Conservation (phyloP, 2,113 vertebrate genomes). For the Antennarius striatus region DNA sequence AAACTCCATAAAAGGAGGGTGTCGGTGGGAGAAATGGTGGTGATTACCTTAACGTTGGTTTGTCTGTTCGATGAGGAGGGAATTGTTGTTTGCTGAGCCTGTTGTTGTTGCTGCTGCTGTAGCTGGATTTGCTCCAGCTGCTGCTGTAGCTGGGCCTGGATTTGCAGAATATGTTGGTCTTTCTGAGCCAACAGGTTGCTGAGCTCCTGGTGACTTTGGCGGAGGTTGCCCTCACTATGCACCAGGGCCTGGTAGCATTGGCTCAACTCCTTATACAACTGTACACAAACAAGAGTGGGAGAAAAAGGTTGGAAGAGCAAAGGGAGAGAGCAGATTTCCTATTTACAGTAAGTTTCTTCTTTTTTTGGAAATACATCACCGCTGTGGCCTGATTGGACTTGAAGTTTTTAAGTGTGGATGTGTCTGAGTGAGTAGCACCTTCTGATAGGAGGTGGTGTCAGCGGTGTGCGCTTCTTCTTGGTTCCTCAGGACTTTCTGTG, state of each 20-base stretch:
- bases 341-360: slow-evolving; percentile 42
- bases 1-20: neutral
- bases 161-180: slow-evolving; percentile 81
- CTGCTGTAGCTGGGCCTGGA: slow-evolving; percentile 81
- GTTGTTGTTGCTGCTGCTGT: slow-evolving; percentile 63
- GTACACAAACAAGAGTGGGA: slow-evolving; percentile 50
- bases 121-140: slow-evolving; percentile 64
- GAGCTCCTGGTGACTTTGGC: slow-evolving; percentile 80
- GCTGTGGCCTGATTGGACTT: neutral
- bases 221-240: slow-evolving; percentile 83
- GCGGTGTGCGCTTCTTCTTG: slow-evolving; percentile 86
- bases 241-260: slow-evolving; percentile 86
- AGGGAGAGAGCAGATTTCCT: neutral
- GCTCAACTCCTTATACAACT: slow-evolving; percentile 90
- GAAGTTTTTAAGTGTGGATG: slow-evolving; percentile 34
- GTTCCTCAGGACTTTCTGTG: slow-evolving; percentile 86
- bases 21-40: slow-evolving; percentile 6
- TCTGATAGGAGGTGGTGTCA: slow-evolving; percentile 86
- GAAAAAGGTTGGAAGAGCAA: neutral
- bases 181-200: slow-evolving; percentile 81
- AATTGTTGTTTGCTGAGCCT: slow-evolving; percentile 46
- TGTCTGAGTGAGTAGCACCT: slow-evolving; percentile 69
- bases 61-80: slow-evolving; percentile 57
- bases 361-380: slow-evolving; percentile 46
- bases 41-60: slow-evolving; percentile 74